These are phyloP conservation scores for Apteryx owenii DNA, from an alignment of 2,113 vertebrate species.

Conservation along the genomic window DNA sequence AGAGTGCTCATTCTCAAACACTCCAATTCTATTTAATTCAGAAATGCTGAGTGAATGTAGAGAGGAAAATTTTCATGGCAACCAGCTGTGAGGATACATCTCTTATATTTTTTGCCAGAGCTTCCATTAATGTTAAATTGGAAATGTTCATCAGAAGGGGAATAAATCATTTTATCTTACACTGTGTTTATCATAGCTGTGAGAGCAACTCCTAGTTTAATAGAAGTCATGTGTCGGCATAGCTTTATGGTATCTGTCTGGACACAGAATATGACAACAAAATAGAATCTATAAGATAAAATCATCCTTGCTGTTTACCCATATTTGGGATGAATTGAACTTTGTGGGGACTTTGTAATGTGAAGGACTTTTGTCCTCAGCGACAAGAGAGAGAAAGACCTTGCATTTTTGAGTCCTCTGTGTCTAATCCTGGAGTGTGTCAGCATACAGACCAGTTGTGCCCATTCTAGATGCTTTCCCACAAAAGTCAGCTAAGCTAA, in stretches of 20 bases:
- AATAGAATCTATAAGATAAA: background rate
- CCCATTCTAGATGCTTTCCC: background rate
- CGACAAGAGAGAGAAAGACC: fast-evolving
- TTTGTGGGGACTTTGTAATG: fast-evolving
- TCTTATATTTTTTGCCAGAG: background rate
- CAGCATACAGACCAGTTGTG: background rate
- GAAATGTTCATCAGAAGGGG: background rate
- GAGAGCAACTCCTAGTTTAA: background rate
- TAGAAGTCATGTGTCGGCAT: background rate
- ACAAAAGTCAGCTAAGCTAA: background rate
- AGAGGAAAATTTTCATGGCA: background rate
- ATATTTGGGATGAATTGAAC: background rate
- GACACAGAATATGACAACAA: background rate
- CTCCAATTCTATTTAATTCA: background rate
- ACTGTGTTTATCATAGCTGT: background rate
- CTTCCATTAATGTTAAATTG: background rate
- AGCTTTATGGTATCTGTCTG: background rate
- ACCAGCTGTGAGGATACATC: background rate
- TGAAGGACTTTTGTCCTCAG: background rate
- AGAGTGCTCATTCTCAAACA: background rate
- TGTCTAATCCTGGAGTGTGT: background rate
- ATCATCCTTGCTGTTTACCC: background rate
- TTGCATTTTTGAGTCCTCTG: fast-evolving
- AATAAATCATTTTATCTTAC: background rate
- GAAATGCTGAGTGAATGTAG: background rate